phyloP scores from a whole-genome alignment of 2,888 invertebrate genomes.

The Eupithecia pulchellata region DNA sequence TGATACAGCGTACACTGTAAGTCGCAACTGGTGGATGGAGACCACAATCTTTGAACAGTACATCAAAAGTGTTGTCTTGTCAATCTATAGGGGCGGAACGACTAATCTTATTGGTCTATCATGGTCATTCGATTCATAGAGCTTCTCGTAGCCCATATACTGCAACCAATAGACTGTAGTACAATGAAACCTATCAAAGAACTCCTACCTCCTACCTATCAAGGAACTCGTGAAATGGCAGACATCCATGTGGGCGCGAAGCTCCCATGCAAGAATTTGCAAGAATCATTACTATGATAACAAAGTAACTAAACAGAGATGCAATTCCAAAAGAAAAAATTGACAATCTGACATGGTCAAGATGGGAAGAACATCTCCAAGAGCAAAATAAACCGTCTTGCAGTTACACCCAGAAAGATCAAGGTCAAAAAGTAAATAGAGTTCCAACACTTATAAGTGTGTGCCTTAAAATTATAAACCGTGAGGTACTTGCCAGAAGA shows the following conservation, averaged over 20 bases:
- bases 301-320: too few species aligned
- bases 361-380: slow-evolving; percentile 20
- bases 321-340: slow-evolving; percentile 22
- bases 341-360: slow-evolving; percentile 27
- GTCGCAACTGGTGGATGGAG: slow-evolving; percentile 40
- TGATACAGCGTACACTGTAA: too few species aligned
- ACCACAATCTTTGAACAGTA: slow-evolving; percentile 49
- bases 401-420: neutral
- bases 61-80: slow-evolving; percentile 37
- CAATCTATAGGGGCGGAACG: slow-evolving; percentile 39
- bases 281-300: too few species aligned
- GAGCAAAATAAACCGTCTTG: slow-evolving; percentile 10
- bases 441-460: slow-evolving; percentile 4
- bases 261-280: slow-evolving; percentile 14
- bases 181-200: slow-evolving; percentile 27
- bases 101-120: slow-evolving; percentile 50
- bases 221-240: too few species aligned
- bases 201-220: too few species aligned
- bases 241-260: slow-evolving; percentile 39
- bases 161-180: slow-evolving; percentile 50
- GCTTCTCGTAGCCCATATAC: slow-evolving; percentile 41
- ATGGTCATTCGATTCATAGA: slow-evolving; percentile 52
- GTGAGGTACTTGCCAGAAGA: too few species aligned
- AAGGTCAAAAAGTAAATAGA: neutral
- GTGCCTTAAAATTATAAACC: slow-evolving; percentile 10